Conservation (phyloP, 1,140 invertebrate genomes). For the Nymphalis io region DNA sequence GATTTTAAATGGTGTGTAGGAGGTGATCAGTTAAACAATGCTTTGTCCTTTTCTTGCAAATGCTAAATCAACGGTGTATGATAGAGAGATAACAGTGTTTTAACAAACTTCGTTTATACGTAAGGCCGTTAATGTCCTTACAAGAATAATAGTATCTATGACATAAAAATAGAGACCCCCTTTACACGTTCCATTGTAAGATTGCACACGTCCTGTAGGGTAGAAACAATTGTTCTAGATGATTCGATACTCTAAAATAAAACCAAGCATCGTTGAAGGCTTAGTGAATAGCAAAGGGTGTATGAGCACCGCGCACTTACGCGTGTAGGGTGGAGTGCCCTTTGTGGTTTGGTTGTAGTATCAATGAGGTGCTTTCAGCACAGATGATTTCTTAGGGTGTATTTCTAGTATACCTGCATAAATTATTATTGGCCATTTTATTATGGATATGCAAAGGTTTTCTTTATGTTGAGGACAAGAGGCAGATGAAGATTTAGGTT, state of each 20-base stretch:
- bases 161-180: neutral
- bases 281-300: neutral
- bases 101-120: no score
- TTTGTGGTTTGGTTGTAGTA: conserved; percentile 3
- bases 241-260: conserved; percentile 17
- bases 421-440: neutral
- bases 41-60: no score
- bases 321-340: neutral
- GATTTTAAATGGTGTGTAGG: no score
- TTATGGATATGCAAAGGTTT: neutral
- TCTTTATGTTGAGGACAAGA: no score
- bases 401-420: neutral
- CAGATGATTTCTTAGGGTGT: neutral
- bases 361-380: neutral
- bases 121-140: no score
- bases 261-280: conserved; percentile 1
- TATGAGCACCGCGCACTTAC: neutral
- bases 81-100: no score
- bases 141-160: neutral
- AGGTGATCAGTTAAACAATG: no score
- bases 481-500: no score
- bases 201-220: conserved; percentile 8
- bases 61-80: no score
- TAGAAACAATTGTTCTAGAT: conserved; percentile 5
- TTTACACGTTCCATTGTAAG: neutral